A percentile compares a stretch with the other conserved stretches of the same genome.
These are phyloP conservation scores for Mormyrus hasselquistii DNA, from an alignment of 2,797 vertebrate genomes.

Conservation along the genomic window DNA sequence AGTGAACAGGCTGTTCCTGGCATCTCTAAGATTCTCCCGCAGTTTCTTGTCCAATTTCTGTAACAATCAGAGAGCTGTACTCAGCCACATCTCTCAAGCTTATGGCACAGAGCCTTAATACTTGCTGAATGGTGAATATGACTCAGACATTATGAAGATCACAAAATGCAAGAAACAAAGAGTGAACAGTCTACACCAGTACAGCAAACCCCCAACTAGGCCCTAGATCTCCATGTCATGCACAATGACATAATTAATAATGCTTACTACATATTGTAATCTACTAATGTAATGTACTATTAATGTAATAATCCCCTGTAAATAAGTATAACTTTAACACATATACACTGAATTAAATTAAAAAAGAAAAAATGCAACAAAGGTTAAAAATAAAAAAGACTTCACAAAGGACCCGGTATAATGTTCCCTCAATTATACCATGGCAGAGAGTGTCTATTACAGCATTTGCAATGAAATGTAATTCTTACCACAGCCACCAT, in stretches of 20 bases:
- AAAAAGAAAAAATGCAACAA: neutral
- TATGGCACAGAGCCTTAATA: neutral
- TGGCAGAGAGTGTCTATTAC: neutral
- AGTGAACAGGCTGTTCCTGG: slow-evolving; percentile 95
- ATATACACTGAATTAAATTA: neutral
- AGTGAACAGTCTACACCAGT: slow-evolving; percentile 12
- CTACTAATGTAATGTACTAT: neutral
- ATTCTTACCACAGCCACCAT: slow-evolving; percentile 93
- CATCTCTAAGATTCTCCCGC: slow-evolving; percentile 91
- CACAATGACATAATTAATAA: slow-evolving; percentile 5
- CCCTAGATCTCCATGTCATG: slow-evolving; percentile 15
- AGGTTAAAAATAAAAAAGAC: neutral
- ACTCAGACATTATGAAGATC: neutral
- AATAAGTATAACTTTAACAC: neutral
- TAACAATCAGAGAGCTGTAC: slow-evolving; percentile 23
- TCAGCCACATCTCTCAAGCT: neutral
- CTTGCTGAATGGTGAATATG: neutral
- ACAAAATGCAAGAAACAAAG: slow-evolving; percentile 20
- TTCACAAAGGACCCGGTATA: slow-evolving; percentile 11
- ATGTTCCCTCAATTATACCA: neutral
- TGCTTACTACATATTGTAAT: neutral
- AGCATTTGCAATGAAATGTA: neutral
- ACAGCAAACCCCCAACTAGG: slow-evolving; percentile 22
- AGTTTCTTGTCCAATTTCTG: slow-evolving; percentile 98
- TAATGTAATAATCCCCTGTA: neutral